phyloP scores from a whole-genome alignment of 1,140 invertebrate genomes.

The Euwallacea fornicatus region DNA sequence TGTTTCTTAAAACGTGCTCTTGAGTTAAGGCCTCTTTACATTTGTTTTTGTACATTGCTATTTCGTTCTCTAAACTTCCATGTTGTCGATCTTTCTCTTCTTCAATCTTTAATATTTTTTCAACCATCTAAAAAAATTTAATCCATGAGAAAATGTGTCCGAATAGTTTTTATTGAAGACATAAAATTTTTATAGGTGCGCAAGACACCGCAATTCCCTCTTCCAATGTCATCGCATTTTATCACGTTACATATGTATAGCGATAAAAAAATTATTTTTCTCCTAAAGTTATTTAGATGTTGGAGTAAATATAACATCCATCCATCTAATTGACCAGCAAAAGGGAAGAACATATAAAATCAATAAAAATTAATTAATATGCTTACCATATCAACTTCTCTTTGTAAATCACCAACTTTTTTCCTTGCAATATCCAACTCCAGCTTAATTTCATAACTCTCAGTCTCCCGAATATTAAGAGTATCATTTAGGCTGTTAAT shows the following conservation, averaged over 20 bases:
- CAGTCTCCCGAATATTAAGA: slow-evolving; percentile 57
- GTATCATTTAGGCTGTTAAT: slow-evolving; percentile 57
- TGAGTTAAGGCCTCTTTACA: slow-evolving; percentile 39
- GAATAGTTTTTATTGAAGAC: too few species aligned
- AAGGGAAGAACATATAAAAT: background rate
- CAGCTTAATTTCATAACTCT: slow-evolving; percentile 58
- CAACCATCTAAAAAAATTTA: slow-evolving; percentile 37
- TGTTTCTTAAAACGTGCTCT: slow-evolving; percentile 31
- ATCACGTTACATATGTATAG: too few species aligned
- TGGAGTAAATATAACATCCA: background rate
- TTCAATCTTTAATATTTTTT: slow-evolving; percentile 51
- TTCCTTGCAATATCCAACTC: slow-evolving; percentile 56
- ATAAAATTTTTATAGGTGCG: too few species aligned
- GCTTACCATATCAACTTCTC: slow-evolving; percentile 51
- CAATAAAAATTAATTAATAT: background rate
- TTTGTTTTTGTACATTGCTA: slow-evolving; percentile 39
- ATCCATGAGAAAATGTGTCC: too few species aligned
- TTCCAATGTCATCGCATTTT: too few species aligned
- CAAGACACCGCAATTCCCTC: too few species aligned
- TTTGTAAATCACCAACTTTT: slow-evolving; percentile 55
- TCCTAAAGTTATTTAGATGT: background rate
- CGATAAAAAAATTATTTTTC: background rate
- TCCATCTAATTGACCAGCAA: background rate
- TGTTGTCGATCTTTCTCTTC: slow-evolving; percentile 51
- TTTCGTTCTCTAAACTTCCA: slow-evolving; percentile 50